phyloP scores from a whole-genome alignment of 1,140 invertebrate genomes.

The Drosophila kepulauana region DNA sequence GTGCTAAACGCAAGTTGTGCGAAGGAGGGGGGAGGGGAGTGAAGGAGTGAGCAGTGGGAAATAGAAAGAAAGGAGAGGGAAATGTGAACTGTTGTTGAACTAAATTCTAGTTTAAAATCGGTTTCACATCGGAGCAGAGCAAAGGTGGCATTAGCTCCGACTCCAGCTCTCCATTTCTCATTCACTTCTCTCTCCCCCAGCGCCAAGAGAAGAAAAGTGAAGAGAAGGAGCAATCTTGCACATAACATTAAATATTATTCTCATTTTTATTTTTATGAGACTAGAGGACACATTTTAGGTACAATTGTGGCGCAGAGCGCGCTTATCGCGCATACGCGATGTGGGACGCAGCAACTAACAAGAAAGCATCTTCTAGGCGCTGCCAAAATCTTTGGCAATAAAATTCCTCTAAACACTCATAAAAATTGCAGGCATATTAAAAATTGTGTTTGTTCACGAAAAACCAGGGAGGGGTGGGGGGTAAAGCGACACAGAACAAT shows the following conservation, averaged over 20 bases:
- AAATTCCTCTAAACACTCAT: slow-evolving; percentile 85
- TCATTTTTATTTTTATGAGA: slow-evolving; percentile 79
- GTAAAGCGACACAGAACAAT: background rate
- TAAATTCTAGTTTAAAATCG: too few relatives aligned
- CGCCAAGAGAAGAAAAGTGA: background rate
- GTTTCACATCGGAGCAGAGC: too few relatives aligned
- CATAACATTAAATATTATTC: slow-evolving; percentile 74
- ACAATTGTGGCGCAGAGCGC: slow-evolving; percentile 57
- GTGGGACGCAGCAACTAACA: slow-evolving; percentile 54
- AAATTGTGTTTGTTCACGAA: slow-evolving; percentile 83
- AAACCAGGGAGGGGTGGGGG: slow-evolving; percentile 30
- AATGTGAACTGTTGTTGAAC: background rate
- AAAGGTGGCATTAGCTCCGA: too few relatives aligned
- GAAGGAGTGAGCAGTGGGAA: background rate
- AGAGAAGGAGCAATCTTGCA: background rate
- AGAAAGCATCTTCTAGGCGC: slow-evolving; percentile 49
- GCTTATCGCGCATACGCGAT: slow-evolving; percentile 78
- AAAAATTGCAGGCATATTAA: slow-evolving; percentile 85
- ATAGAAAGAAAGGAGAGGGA: background rate
- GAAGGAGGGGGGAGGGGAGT: background rate
- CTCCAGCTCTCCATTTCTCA: too few relatives aligned
- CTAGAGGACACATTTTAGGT: slow-evolving; percentile 71
- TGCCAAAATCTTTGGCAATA: slow-evolving; percentile 81
- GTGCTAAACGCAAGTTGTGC: background rate
- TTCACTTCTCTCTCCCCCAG: background rate